Base-by-base conservation (phyloP, 2,888 invertebrate species). In the Ormyrus thymus region DNA sequence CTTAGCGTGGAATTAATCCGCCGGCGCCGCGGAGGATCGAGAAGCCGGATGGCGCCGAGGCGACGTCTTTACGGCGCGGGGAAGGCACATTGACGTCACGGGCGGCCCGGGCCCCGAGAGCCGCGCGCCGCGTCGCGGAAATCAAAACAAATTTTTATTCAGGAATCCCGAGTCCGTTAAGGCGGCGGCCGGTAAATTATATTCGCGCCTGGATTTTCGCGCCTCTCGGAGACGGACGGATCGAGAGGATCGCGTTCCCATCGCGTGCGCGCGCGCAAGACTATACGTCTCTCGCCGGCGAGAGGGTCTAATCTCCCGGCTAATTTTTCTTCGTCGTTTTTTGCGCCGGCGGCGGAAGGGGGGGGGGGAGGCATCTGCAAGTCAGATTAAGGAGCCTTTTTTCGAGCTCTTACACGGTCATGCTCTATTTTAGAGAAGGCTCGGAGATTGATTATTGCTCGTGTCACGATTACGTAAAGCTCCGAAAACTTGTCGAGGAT, bases 81-180 rank as follows among this genome's bases (percentile, higher is more conserved):
- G 4, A 29, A 29, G 2, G 1, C 29, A 29, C 2, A 29, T 29
- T 29, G 29, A 29, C 29, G 29, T 29, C 29, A 29, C 29, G 29
- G 4, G 29, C 29, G 29, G 29, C 29, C 82, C 83, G 81, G 83
- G 68, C 56, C 65, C 71, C 71, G 51, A 48, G 45, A 61, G 65
- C 43, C 59, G 64, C 66, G 56, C 65, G 53, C 78, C 61, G 56
- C 2, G 79, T 78, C 81, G 81, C 78, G 69, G 78, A 82, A 84
- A 84, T 83, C 77, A 84, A 85, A 84, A 86, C 81, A 82, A 72
- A 84, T 85, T 83, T 85, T 85, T 84, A 83, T 86, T 84, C 84
- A 85, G 82, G 83, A 84, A 85, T 82, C 81, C 78, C 62, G 83
- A 82, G 79, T 79, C 81, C 83, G 83, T 84, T 86, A 84, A 84